phyloP scores from a whole-genome alignment of 2,113 vertebrate species.

The Rhinopomastus cyanomelas region DNA sequence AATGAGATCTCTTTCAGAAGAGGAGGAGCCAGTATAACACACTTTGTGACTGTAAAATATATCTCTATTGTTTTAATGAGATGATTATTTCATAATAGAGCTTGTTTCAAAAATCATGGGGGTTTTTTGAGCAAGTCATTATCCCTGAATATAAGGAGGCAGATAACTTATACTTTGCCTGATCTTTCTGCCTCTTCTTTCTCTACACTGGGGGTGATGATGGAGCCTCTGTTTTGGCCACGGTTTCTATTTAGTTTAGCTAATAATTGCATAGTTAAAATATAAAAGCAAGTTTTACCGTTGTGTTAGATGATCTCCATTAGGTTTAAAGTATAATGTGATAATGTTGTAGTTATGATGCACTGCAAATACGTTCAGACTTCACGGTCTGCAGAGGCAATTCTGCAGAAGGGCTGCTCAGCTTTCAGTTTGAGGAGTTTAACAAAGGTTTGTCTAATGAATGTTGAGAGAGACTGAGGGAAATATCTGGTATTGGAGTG shows the following conservation, averaged over 20 bases:
- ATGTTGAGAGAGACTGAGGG: background rate
- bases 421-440: background rate
- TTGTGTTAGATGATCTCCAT: too few species aligned
- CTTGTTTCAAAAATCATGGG: background rate
- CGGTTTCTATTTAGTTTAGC: background rate
- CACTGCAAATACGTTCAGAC: background rate
- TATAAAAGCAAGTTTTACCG: background rate
- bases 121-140: background rate
- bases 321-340: too few species aligned
- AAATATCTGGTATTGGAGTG: background rate
- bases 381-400: background rate
- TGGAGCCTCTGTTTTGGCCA: background rate
- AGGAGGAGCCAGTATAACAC: background rate
- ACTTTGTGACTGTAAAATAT: background rate
- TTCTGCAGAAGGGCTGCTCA: background rate
- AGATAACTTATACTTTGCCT: background rate
- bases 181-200: rapidly evolving
- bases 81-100: background rate
- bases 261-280: background rate
- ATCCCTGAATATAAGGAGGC: background rate
- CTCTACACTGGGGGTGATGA: background rate
- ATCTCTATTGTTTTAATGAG: background rate
- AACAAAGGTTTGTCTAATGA: background rate
- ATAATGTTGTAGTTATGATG: background rate
- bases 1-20: background rate